Evolutionary conservation across 2,888 invertebrate species (phyloP), one percentile per base, ranked within the genome.

Genomic region (Eugnorisma glareosa): DNA sequence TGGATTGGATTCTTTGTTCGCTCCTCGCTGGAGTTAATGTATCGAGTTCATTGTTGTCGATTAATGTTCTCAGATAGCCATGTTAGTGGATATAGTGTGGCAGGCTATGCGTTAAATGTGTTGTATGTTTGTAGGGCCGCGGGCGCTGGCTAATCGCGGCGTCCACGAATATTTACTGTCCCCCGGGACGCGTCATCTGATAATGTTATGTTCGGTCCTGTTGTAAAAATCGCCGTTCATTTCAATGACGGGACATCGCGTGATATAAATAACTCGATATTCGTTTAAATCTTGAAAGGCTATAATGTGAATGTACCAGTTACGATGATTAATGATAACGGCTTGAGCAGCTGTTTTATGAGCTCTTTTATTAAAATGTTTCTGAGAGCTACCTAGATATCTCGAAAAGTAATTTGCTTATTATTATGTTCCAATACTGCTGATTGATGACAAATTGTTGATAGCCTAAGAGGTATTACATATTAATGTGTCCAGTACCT

Each of bases 101-200:
- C 72, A 81, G 76, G 81, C 70, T 75, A 73, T 68, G 79, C 81
- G 83, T 77, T 81, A 84, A 88, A 88, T 82, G 82, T 86, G 87
- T 86, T 85, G 89, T 86, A 89, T 88, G 89, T 87, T 80, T 86
- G 79, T 80, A 73, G 77, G 74, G 90, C 93, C 91, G 85, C 91
- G 83, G 92, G 93, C 91, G 86, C 71, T 75, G 86, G 93, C 94
- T 94, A 94, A 94, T 94, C 94, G 93, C 87, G 86, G 84, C 89
- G 88, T 88, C 90, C 89, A 87, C 89, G 91, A 91, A 93, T 94
- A 94, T 95, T 94, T 95, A 95, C 94, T 85, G 93, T 92, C 95
- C 93, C 92, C 82, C 72, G 94, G 93, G 95, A 91, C 77, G 90
- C 86, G 92, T 92, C 93, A 93, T 92, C 93, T 90, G 94, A 94